A percentile compares a stretch with the other conserved stretches of the same genome.
Evolutionary conservation across 2,888 invertebrate genomes (phyloP).

Genomic region (Drosophila setosimentum): DNA sequence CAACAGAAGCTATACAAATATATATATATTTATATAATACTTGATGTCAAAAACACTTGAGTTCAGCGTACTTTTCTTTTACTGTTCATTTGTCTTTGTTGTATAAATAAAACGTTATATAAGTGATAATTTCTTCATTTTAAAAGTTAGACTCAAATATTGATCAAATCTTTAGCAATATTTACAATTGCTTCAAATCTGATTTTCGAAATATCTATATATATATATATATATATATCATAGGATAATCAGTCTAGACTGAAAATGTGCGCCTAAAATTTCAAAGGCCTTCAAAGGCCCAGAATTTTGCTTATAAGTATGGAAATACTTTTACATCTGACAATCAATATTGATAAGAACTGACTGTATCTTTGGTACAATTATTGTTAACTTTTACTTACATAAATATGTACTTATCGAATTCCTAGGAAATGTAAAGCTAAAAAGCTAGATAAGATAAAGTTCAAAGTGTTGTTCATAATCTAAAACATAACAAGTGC

Average conservation of each 20-base stretch:
- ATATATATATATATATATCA: neutral
- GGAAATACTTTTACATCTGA: neutral
- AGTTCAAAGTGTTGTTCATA: neutral
- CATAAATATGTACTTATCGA: neutral
- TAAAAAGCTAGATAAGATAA: neutral
- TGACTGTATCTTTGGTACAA: neutral
- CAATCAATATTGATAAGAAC: constrained; percentile 22
- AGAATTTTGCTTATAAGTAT: neutral
- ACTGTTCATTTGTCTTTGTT: neutral
- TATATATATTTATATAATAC: constrained; percentile 16
- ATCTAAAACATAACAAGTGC: neutral
- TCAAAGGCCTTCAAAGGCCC: too few relatives aligned
- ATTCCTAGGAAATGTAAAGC: neutral
- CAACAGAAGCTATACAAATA: constrained; percentile 15
- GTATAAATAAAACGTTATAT: neutral
- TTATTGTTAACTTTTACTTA: neutral
- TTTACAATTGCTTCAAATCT: neutral
- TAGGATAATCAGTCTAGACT: neutral
- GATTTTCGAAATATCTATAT: neutral
- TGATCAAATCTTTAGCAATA: neutral
- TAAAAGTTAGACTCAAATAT: neutral
- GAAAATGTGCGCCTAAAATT: too few relatives aligned
- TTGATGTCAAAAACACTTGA: constrained; percentile 9
- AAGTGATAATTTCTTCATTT: neutral
- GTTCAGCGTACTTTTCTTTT: constrained; percentile 4